phyloP scores from a whole-genome alignment of 2,113 vertebrate species.

The Felis chaus region DNA sequence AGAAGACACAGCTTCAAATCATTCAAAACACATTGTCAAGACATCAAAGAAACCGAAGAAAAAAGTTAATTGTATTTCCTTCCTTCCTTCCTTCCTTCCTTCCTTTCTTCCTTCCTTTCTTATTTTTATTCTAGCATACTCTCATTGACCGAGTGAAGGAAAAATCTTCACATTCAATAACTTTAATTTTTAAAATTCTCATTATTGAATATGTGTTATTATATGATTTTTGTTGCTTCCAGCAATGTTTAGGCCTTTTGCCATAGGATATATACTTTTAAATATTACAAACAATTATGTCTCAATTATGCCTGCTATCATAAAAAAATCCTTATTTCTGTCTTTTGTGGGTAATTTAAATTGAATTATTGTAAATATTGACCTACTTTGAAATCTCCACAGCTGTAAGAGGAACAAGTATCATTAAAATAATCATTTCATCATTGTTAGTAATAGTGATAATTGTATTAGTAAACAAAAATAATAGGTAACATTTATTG shows the following conservation, averaged over 20 bases:
- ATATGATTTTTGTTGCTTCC: not conserved
- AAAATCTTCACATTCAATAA: not conserved
- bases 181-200: not conserved
- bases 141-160: not conserved
- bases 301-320: not conserved
- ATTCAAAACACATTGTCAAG: constrained; percentile 27
- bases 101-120: fast-evolving
- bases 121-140: not conserved
- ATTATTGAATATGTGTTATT: not conserved
- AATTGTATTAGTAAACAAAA: not conserved
- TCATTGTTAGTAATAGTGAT: not conserved
- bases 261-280: not conserved
- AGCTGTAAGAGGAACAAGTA: not conserved
- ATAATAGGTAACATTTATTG: not conserved
- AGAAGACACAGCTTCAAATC: not conserved
- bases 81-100: not conserved
- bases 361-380: not conserved
- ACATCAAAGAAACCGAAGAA: not conserved
- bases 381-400: not conserved
- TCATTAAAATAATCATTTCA: not conserved
- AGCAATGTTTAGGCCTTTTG: not conserved
- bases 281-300: not conserved
- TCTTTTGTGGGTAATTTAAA: not conserved
- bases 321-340: not conserved
- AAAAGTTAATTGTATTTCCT: not conserved